Conservation (phyloP, 2,888 invertebrate genomes). For the Melieria omissa region DNA sequence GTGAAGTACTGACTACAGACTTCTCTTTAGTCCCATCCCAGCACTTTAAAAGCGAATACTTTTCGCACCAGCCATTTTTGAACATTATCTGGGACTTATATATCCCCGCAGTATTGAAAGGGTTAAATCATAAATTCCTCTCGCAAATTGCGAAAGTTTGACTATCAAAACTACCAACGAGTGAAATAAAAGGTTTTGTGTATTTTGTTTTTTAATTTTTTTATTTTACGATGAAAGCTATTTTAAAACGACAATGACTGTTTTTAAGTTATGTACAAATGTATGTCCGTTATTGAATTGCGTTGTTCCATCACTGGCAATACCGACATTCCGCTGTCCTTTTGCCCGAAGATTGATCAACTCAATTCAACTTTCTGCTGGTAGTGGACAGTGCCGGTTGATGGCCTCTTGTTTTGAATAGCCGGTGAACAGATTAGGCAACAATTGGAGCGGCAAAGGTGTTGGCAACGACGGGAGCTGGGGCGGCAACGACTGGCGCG, state of each 20-base stretch:
- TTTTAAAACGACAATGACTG: constrained; percentile 61
- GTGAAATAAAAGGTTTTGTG: constrained; percentile 1
- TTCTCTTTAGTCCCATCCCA: too few relatives aligned
- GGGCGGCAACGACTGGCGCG: constrained; percentile 53
- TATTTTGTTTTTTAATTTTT: constrained; percentile 43
- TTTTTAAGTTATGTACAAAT: constrained; percentile 62
- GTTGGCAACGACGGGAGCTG: constrained; percentile 57
- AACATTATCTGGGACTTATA: too few relatives aligned
- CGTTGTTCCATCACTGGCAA: constrained; percentile 41
- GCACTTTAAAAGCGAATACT: too few relatives aligned
- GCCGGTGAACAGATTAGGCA: constrained; percentile 46
- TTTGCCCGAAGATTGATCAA: too few relatives aligned
- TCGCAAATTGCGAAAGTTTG: background rate
- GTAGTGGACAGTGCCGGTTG: background rate
- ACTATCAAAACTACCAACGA: constrained; percentile 18
- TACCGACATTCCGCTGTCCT: background rate
- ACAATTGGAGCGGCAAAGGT: constrained; percentile 58
- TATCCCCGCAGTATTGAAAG: too few relatives aligned
- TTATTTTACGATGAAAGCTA: constrained; percentile 58
- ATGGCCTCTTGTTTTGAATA: background rate
- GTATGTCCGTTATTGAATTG: constrained; percentile 61
- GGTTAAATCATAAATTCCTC: too few relatives aligned
- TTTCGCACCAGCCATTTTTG: too few relatives aligned
- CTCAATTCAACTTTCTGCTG: background rate
- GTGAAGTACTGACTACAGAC: too few relatives aligned